Evolutionary conservation across 1,140 invertebrate species (phyloP).

Genomic region (Maconellicoccus hirsutus): DNA sequence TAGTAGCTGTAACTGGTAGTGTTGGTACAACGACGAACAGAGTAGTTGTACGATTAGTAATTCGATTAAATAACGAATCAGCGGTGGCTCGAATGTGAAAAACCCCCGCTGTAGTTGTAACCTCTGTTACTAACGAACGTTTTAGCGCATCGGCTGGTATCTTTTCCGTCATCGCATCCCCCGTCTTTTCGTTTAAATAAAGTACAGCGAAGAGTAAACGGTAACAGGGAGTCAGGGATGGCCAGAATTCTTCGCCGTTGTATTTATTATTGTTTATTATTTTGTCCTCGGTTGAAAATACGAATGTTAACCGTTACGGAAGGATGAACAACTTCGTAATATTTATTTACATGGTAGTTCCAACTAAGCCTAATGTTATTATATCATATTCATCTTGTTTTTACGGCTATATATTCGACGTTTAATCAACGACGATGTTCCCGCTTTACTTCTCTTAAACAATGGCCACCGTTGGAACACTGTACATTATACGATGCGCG

Average conservation of each 20-base stretch:
- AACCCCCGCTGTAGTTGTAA: neutral
- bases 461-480: neutral
- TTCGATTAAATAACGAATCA: constrained; percentile 21
- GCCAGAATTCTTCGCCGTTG: constrained; percentile 1
- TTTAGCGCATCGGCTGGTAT: constrained; percentile 2
- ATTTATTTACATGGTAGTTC: neutral
- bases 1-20: neutral
- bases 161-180: neutral
- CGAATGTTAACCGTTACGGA: neutral
- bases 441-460: neutral
- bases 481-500: neutral
- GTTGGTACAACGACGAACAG: neutral
- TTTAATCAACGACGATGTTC: neutral
- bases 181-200: constrained; percentile 5
- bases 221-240: neutral
- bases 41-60: constrained; percentile 15
- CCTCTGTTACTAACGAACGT: neutral
- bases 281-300: neutral
- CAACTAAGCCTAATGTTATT: constrained; percentile 4
- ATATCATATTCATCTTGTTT: neutral
- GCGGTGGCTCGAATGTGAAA: constrained; percentile 16
- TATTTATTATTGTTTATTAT: constrained; percentile 10
- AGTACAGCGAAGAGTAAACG: neutral
- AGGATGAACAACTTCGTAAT: neutral
- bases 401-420: neutral